These are phyloP conservation scores for Neosalanx taihuensis DNA, from an alignment of 2,797 vertebrate genomes.

Conservation along the genomic window DNA sequence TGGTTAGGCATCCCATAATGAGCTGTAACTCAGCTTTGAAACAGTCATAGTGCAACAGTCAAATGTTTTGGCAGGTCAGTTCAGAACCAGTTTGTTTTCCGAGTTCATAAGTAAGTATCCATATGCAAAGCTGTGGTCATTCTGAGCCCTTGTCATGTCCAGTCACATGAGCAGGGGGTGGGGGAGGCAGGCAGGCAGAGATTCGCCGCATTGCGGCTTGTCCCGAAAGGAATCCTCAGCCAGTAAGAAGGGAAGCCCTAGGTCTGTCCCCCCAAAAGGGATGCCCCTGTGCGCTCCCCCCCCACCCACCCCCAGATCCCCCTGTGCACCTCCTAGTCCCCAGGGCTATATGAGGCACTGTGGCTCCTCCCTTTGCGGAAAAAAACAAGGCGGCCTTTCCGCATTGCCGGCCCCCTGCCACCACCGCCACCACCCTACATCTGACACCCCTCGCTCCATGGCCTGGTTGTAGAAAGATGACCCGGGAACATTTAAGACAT, in stretches of 20 bases:
- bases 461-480: conserved; percentile 26
- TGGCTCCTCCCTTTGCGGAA: conserved; percentile 6
- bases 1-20: no score
- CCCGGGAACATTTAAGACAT: conserved; percentile 20
- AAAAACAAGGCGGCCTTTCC: conserved; percentile 41
- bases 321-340: background rate
- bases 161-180: conserved; percentile 20
- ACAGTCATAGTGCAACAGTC: background rate
- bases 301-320: background rate
- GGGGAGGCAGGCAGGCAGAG: conserved; percentile 54
- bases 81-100: background rate
- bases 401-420: background rate
- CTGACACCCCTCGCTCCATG: conserved; percentile 30
- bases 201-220: conserved; percentile 35
- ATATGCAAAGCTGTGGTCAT: no score
- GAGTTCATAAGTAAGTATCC: no score
- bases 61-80: background rate
- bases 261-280: conserved; percentile 42
- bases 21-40: no score
- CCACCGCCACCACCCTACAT: background rate
- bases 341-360: conserved; percentile 39
- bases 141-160: no score
- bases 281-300: conserved; percentile 34
- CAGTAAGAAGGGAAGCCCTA: conserved; percentile 44
- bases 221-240: conserved; percentile 17